Conservation (phyloP, 2,888 invertebrate genomes). For the Geophilus truncorum region DNA sequence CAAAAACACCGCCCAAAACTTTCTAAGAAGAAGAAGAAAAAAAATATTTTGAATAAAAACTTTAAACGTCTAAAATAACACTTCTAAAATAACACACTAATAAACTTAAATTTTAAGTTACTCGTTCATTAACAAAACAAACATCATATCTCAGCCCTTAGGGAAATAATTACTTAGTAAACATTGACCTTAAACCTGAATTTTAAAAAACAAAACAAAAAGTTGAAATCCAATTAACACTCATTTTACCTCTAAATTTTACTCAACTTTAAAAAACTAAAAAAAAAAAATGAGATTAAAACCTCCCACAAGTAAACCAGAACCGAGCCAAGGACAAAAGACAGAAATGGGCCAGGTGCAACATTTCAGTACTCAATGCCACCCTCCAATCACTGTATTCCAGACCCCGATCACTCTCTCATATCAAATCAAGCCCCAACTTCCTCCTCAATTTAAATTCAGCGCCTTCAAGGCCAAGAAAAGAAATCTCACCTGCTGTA, state of each 20-base stretch:
- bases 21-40: too few relatives aligned
- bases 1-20: not conserved
- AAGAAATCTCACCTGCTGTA: not conserved
- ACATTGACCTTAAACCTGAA: not conserved
- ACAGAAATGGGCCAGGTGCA: not conserved
- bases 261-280: not conserved
- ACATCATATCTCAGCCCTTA: too few relatives aligned
- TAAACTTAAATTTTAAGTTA: too few relatives aligned
- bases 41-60: not conserved
- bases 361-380: not conserved
- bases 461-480: not conserved
- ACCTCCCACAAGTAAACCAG: not conserved
- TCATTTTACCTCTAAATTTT: not conserved
- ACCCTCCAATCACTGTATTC: constrained; percentile 3
- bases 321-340: not conserved
- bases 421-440: not conserved
- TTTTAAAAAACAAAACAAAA: not conserved
- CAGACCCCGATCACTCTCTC: not conserved
- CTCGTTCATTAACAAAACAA: too few relatives aligned
- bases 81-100: too few relatives aligned
- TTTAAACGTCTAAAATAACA: too few relatives aligned
- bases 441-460: not conserved
- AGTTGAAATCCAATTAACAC: not conserved
- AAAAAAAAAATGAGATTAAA: not conserved
- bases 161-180: too few relatives aligned